Evolutionary conservation across 92 coral and sea anemone genomes (phyloP).

Genomic region (Porites divaricata): DNA sequence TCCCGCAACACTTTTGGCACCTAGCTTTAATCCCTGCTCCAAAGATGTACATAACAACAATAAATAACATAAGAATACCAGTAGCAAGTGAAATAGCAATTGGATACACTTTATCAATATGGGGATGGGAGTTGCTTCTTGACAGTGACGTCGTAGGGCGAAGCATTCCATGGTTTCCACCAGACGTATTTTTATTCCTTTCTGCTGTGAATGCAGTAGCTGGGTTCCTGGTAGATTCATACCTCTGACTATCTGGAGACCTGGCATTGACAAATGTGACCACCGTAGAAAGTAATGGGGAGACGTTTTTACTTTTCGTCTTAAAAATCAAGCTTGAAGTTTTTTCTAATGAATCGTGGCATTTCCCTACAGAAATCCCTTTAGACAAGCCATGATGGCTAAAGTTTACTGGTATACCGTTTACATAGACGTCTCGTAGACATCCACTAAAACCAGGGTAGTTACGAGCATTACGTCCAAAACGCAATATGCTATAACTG

Average conservation of each 20-base stretch:
- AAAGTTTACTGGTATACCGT: conserved; percentile 14
- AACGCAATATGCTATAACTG: neutral
- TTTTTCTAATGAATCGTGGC: neutral
- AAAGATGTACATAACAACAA: conserved; percentile 10
- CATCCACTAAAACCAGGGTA: conserved; percentile 34
- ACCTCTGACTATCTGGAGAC: neutral
- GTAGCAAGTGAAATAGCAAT: conserved; percentile 6
- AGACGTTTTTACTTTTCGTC: neutral
- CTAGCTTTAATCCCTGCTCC: conserved; percentile 17
- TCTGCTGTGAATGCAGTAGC: neutral
- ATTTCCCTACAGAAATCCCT: conserved; percentile 14
- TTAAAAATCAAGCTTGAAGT: neutral
- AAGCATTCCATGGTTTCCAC: neutral
- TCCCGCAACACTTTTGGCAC: neutral
- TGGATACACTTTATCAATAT: neutral
- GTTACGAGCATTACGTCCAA: conserved; percentile 32
- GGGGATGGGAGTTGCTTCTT: neutral
- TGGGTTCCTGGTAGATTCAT: neutral
- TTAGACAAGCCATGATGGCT: neutral
- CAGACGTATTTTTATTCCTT: neutral
- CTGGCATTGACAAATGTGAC: neutral
- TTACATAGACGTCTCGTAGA: conserved; percentile 30
- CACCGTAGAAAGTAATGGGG: neutral
- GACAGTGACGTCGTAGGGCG: neutral
- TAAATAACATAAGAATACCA: conserved; percentile 1